Evolutionary conservation across 2,113 vertebrate genomes (phyloP).

Genomic region (chimpanzee (Pan troglodytes)): NHGRI_mPanTro3-v2.1_pri NC_072403.2:120423001-120423500

Average conservation of each 20-base stretch:
- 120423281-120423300: background rate
- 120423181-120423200: background rate
- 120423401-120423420: constrained; percentile 3
- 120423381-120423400: background rate
- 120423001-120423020: too few species aligned
- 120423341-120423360: background rate
- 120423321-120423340: too few species aligned
- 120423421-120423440: constrained; percentile 1
- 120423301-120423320: too few species aligned
- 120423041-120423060: background rate
- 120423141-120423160: background rate
- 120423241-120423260: background rate
- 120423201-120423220: background rate
- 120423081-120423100: background rate
- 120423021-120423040: too few species aligned
- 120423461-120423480: background rate
- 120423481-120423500: background rate
- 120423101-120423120: background rate
- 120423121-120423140: background rate
- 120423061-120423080: background rate
- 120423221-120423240: background rate
- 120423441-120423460: background rate
- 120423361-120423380: background rate
- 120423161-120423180: background rate
- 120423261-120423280: background rate